phyloP scores from a whole-genome alignment of 2,797 vertebrate species.

The Hafferia zeledoni region DNA sequence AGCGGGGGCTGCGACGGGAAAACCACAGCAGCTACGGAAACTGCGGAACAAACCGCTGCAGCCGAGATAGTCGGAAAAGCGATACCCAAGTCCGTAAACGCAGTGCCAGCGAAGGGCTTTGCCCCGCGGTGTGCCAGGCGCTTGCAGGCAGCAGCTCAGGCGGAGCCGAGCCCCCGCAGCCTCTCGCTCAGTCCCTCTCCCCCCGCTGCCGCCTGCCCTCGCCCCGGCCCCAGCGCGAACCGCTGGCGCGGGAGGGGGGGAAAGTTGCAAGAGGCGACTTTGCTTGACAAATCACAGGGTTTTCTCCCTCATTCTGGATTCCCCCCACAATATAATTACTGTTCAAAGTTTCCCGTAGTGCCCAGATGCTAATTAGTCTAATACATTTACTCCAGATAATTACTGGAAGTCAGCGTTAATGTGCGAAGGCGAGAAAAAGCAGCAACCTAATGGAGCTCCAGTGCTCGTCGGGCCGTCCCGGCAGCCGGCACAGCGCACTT shows the following conservation, averaged over 20 bases:
- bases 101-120: not conserved
- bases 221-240: not conserved
- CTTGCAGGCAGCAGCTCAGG: not conserved
- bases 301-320: not conserved
- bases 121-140: not conserved
- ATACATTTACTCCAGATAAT: slow-evolving; percentile 42
- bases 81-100: fast-evolving
- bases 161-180: not conserved
- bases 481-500: not conserved
- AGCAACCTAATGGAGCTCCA: not conserved
- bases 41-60: not conserved
- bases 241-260: not conserved
- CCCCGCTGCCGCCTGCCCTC: not conserved
- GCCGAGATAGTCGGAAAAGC: not conserved
- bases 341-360: slow-evolving; percentile 56
- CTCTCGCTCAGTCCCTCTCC: not conserved
- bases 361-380: slow-evolving; percentile 50
- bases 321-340: slow-evolving; percentile 29
- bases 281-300: not conserved
- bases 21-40: not conserved
- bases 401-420: slow-evolving; percentile 34
- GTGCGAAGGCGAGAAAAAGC: not conserved
- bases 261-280: not conserved
- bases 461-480: not conserved
- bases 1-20: not conserved